Evolutionary conservation across 2,113 vertebrate genomes (phyloP), one percentile per base, ranked within the genome.

Genomic region (Microtus oregoni): DNA sequence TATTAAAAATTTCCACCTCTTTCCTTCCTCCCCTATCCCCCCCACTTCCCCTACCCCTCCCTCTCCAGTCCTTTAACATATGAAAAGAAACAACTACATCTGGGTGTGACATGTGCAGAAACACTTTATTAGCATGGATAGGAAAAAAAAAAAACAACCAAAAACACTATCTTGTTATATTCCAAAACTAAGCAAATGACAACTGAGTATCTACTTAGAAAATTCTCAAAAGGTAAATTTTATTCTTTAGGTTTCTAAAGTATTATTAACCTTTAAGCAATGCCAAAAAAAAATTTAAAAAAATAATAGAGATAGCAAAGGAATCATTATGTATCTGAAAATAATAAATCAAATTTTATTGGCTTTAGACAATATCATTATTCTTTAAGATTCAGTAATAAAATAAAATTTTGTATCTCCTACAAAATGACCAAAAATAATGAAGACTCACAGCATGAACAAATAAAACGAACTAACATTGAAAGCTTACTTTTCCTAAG

Each of bases 361-460:
- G 20, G 19, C 91, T 86, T 83, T 22, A 86, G 89, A 94, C 93
- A 58, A 41, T 75, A 24, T 75, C 22, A 82, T 92, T 44, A n/a
- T 85, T 67, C 77, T 68, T 87, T 95, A 55, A 76, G 41, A 94
- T 32, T 89, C 38, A 95, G 9, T 75, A 78, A 75, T 79, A n/a
- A 88, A 78, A 75, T 79, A n/a, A 88, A 73, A 92, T n/a, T 79
- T 52, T n/a, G 44, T 12, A 22, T 55, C 5, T 38, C 61, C 35
- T 7, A 75, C 17, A 72, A 55, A 61, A 17, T 32, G 28, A 41
- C 30, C 72, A 32, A 38, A 86, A 13, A n/a, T 14, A 72, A 72
- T 32, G n/a, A 93, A 70, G 13, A 87, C 22, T 76, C 0, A 61
- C 19, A 78, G 55, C 32, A 78, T 73, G 86, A 47, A 58, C 50